phyloP scores from a whole-genome alignment of 2,797 vertebrate genomes.

The Melopsittacus undulatus region DNA sequence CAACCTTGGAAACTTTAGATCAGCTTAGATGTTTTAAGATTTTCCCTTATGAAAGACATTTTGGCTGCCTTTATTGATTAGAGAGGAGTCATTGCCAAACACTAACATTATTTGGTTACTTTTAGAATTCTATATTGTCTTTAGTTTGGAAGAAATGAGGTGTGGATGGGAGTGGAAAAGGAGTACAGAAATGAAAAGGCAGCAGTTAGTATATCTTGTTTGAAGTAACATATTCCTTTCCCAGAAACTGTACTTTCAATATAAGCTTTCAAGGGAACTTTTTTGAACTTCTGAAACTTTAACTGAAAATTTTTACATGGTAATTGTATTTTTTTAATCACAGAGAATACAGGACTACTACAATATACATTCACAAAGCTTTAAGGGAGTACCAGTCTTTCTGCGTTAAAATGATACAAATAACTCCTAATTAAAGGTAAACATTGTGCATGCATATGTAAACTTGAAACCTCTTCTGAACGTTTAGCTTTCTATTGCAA shows the following conservation, averaged over 20 bases:
- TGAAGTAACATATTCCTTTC: background rate
- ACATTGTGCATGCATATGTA: rapidly evolving
- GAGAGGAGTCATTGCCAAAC: background rate
- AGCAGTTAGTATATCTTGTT: background rate
- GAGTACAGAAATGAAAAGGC: background rate
- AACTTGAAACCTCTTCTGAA: background rate
- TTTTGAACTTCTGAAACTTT: background rate
- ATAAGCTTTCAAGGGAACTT: background rate
- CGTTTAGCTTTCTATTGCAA: background rate
- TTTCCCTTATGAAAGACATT: background rate
- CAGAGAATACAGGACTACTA: background rate
- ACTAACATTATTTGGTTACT: background rate
- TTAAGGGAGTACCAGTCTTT: background rate
- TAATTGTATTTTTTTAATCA: background rate
- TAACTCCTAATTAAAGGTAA: background rate
- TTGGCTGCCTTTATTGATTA: background rate
- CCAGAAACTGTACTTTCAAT: background rate
- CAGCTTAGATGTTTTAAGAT: background rate
- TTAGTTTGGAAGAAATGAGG: background rate
- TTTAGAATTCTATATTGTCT: background rate
- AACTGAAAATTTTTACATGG: background rate
- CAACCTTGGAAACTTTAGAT: background rate
- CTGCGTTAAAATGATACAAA: background rate
- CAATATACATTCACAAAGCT: background rate
- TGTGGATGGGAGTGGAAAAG: background rate